Evolutionary conservation across 2,888 invertebrate species (phyloP), one percentile per base, ranked within the genome.

Genomic region (Hanleya hanleyi): DNA sequence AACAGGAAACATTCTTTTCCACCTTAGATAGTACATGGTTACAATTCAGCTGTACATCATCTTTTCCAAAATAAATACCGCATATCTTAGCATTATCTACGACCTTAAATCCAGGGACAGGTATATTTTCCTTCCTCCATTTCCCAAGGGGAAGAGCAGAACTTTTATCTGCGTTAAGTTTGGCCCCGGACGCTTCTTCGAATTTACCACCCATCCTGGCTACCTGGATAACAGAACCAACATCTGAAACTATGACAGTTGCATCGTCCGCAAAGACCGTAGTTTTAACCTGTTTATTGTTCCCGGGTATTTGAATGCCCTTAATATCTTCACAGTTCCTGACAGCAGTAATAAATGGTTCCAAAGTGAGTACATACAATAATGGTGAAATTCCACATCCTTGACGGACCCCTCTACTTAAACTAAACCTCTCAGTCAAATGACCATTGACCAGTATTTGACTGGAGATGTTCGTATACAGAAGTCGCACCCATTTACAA

Each of bases 401-500:
- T 37, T 64, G 64, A 15, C 64, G 18, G 4, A 64, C 64, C n/a
- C 62, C 36, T 12, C 29, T 7, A 12, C n/a, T 35, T n/a, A 37
- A 35, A 22, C 4, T 2, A 37, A 64, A 36, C n/a, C 18, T 18
- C 26, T 64, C 64, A 32, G 37, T 64, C 9, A 64, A n/a, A 26
- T 37, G 38, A 12, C 64, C 64, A 64, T 64, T 64, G 26, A 64
- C 35, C 15, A 37, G 3, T 15, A 64, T 36, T 18, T 9, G 18
- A 22, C 36, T 37, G 12, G 33, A 32, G 29, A 64, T 64, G 29
- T 64, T 35, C 15, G 18, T 70, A 69, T 83, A 81, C 36, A 81
- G 69, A 18, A 82, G 75, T 49, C 73, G 69, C 32, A 82, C 74
- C 75, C 77, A 79, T 15, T 77, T 57, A 37, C 78, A 70, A 37